Percentiles rank a stretch among this genome's conserved stretches.
phyloP scores from a whole-genome alignment of 2,797 vertebrate genomes.

The Acomys russatus region DNA sequence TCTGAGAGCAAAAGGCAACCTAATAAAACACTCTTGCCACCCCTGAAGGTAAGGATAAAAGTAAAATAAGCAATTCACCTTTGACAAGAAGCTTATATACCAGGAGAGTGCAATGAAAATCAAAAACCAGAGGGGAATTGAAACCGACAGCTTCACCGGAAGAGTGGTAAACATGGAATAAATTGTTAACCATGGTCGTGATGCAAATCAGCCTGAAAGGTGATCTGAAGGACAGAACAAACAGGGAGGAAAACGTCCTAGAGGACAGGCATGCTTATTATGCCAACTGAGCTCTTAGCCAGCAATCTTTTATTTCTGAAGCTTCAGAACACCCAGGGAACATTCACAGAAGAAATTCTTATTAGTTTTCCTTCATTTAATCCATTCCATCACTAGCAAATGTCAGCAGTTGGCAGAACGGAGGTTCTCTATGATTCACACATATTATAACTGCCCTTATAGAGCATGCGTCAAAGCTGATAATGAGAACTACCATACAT shows the following conservation, averaged over 20 bases:
- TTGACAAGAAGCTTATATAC: slow-evolving; percentile 79
- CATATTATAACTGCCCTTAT: neutral
- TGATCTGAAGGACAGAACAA: slow-evolving; percentile 81
- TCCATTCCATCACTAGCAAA: slow-evolving; percentile 72
- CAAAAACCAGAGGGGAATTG: slow-evolving; percentile 75
- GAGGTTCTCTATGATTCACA: slow-evolving; percentile 60
- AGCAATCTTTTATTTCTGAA: slow-evolving; percentile 77
- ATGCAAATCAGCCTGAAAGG: slow-evolving; percentile 83
- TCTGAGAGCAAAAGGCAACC: slow-evolving; percentile 62
- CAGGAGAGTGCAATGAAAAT: slow-evolving; percentile 72
- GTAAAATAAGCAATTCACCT: slow-evolving; percentile 76
- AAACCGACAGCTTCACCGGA: slow-evolving; percentile 75
- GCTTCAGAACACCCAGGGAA: slow-evolving; percentile 66
- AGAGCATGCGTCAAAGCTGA: slow-evolving; percentile 39
- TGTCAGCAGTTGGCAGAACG: slow-evolving; percentile 63
- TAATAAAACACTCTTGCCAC: slow-evolving; percentile 66
- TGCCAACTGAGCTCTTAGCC: slow-evolving; percentile 62
- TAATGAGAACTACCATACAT: slow-evolving; percentile 36
- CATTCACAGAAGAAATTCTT: slow-evolving; percentile 77
- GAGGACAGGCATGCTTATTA: slow-evolving; percentile 76
- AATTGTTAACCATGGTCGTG: slow-evolving; percentile 73
- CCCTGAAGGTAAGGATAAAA: slow-evolving; percentile 65
- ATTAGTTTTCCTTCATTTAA: slow-evolving; percentile 81
- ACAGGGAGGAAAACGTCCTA: slow-evolving; percentile 63
- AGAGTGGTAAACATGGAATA: slow-evolving; percentile 82